Evolutionary conservation across 2,113 vertebrate genomes (phyloP), one percentile per base, ranked within the genome.

Genomic region (Willisornis vidua): DNA sequence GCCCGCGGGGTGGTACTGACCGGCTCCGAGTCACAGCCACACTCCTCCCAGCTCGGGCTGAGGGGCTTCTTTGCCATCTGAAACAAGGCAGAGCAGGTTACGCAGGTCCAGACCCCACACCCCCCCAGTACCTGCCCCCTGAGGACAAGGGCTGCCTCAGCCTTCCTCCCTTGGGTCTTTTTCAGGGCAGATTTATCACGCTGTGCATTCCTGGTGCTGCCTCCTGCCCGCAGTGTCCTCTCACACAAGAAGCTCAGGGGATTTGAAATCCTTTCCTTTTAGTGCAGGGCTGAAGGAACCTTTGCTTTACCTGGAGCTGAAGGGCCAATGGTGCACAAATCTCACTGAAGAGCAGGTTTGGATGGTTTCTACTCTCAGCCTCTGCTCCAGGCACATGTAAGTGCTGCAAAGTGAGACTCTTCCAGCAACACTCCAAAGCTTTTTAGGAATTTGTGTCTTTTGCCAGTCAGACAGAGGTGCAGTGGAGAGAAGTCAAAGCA

Each of bases 61-160:
- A 97, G 98, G 89, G 97, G 97, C 98, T 98, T 99, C 98, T 99
- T 99, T 98, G 98, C 98, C 98, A 99, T 99, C 99, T 99, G 99
- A 99, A 99, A 98, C 98, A 98, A 98, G 98, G 98, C 98, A 98
- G 89, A 99, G 91, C 25, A 48, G 94, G 98, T 99, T 98, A 99
- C 97, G 97, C 61, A 97, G 95, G 97, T 90, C 97, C 94, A 87
- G 76, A 92, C 75, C 90, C 90, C 95, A 86, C 35, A 48, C 14
- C 94, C 89, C 52, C 78, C 90, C 14, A 75, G 62, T 43, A 96
- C 72, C 88, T 89, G 54, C 70, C 91, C 67, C 92, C 22, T 12
- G 14, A 26, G 59, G 16, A 39, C 25, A 39, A 18, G 61, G 39
- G 39, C 13, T 5, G 5, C 19, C 39, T 28, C 25, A 28, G 19